Evolutionary conservation across 2,888 invertebrate genomes (phyloP).

Genomic region (Scaptomyza tumidula): DNA sequence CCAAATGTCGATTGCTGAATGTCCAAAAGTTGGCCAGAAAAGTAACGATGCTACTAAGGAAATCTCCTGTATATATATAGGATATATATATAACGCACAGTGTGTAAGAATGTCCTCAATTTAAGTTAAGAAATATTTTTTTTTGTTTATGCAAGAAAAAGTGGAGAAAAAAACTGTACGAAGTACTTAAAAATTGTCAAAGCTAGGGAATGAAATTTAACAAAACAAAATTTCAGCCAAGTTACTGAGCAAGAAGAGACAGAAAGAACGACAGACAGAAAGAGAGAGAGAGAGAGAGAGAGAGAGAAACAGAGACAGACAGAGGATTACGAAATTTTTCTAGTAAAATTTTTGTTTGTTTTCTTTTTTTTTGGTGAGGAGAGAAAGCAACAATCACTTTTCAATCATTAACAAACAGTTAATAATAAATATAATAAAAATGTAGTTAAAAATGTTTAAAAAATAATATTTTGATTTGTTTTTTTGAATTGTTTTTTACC

Average conservation of each 20-base stretch:
- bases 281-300: conserved; percentile 5
- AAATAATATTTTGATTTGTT: conserved; percentile 2
- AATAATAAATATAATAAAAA: conserved; percentile 27
- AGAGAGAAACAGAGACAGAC: conserved; percentile 5
- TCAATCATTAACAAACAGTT: conserved; percentile 34
- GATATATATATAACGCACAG: conserved; percentile 36
- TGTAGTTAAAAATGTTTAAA: no score
- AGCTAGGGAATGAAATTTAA: conserved; percentile 27
- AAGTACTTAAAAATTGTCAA: conserved; percentile 11
- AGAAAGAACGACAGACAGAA: conserved; percentile 5
- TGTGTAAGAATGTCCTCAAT: conserved; percentile 16
- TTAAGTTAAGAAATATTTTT: background rate
- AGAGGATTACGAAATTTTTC: background rate
- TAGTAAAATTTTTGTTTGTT: background rate
- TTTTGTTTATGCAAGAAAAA: conserved; percentile 9
- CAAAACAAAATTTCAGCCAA: conserved; percentile 15
- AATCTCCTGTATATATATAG: conserved; percentile 26
- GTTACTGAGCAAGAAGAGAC: conserved; percentile 24
- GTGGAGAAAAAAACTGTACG: conserved; percentile 7
- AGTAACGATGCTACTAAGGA: conserved; percentile 13
- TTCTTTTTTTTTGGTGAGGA: conserved; percentile 14
- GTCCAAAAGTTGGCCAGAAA: conserved; percentile 16
- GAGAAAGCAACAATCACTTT: conserved; percentile 34
- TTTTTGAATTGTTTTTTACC: conserved; percentile 66
- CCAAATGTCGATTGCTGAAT: conserved; percentile 13